These are phyloP conservation scores for Drosophila emarginata DNA, from an alignment of 2,888 invertebrate genomes.

Conservation along the genomic window DNA sequence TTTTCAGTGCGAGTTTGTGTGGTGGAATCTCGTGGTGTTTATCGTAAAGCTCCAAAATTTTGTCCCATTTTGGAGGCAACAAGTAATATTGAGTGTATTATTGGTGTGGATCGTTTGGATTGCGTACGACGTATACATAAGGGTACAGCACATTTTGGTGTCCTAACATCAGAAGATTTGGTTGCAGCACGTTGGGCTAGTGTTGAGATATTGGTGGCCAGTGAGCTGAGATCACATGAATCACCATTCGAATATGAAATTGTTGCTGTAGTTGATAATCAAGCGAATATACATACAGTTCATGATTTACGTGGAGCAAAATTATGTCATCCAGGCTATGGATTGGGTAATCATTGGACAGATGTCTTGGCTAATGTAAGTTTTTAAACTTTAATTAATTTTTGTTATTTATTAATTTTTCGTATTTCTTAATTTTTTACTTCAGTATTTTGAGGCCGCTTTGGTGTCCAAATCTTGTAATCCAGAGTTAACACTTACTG, in stretches of 20 bases:
- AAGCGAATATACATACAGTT: constrained; percentile 85
- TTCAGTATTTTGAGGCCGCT: constrained; percentile 89
- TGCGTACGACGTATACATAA: constrained; percentile 90
- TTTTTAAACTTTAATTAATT: not conserved
- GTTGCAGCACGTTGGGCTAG: constrained; percentile 88
- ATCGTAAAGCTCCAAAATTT: constrained; percentile 85
- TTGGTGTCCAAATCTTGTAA: constrained; percentile 89
- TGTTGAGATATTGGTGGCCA: constrained; percentile 87
- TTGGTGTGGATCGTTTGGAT: constrained; percentile 90
- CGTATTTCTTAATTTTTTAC: too few relatives aligned
- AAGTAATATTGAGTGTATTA: constrained; percentile 87
- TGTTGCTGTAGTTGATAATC: constrained; percentile 86
- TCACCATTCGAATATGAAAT: constrained; percentile 85
- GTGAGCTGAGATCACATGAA: constrained; percentile 85
- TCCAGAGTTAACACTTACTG: constrained; percentile 86
- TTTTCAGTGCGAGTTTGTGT: constrained; percentile 87
- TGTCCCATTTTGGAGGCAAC: constrained; percentile 86
- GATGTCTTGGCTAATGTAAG: constrained; percentile 89
- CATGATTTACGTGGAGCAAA: constrained; percentile 87
- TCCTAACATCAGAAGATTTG: constrained; percentile 92
- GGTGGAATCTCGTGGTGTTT: constrained; percentile 86
- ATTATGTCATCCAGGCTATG: constrained; percentile 93
- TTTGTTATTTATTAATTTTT: not conserved
- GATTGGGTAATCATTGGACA: constrained; percentile 88
- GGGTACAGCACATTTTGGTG: constrained; percentile 92